Percentiles rank a stretch among this genome's conserved stretches.
These are phyloP conservation scores for Chrysopa pallens DNA, from an alignment of 1,140 invertebrate species.

Conservation along the genomic window DNA sequence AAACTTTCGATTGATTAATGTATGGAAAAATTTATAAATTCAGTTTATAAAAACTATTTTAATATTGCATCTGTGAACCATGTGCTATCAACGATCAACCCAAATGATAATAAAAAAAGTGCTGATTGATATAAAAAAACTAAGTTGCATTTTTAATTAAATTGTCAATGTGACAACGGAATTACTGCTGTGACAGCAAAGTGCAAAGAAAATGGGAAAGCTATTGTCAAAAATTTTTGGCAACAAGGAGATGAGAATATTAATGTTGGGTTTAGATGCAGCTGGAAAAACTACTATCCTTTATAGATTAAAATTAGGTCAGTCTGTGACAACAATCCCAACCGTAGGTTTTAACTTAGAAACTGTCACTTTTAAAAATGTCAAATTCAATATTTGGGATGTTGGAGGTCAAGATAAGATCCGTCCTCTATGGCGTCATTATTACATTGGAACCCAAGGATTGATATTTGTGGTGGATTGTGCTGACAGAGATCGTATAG, in stretches of 20 bases:
- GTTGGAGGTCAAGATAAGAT: too few relatives aligned
- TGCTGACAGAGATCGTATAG: slow-evolving; percentile 90
- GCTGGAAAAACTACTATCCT: slow-evolving; percentile 96
- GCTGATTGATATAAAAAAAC: too few relatives aligned
- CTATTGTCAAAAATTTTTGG: slow-evolving; percentile 98
- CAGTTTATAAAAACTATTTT: too few relatives aligned
- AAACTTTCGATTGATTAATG: too few relatives aligned
- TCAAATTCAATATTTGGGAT: slow-evolving; percentile 99
- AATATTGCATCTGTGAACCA: too few relatives aligned
- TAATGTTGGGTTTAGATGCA: slow-evolving; percentile 97
- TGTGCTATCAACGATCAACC: too few relatives aligned
- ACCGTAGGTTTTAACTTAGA: slow-evolving; percentile 99
- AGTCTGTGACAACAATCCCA: slow-evolving; percentile 94
- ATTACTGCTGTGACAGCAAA: too few relatives aligned
- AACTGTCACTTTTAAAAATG: slow-evolving; percentile 99
- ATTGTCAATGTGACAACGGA: too few relatives aligned
- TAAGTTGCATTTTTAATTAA: too few relatives aligned
- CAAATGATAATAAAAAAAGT: too few relatives aligned
- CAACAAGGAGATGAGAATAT: slow-evolving; percentile 99
- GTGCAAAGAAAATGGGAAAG: slow-evolving; percentile 79
- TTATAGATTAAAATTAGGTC: slow-evolving; percentile 94
- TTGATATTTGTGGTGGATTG: slow-evolving; percentile 98
- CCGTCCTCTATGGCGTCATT: slow-evolving; percentile 94
- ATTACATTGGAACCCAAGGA: slow-evolving; percentile 76
- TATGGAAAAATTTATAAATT: too few relatives aligned